A percentile compares a stretch with the other conserved stretches of the same genome.
Evolutionary conservation across 2,888 invertebrate species (phyloP).

Genomic region (Hyalella azteca): DNA sequence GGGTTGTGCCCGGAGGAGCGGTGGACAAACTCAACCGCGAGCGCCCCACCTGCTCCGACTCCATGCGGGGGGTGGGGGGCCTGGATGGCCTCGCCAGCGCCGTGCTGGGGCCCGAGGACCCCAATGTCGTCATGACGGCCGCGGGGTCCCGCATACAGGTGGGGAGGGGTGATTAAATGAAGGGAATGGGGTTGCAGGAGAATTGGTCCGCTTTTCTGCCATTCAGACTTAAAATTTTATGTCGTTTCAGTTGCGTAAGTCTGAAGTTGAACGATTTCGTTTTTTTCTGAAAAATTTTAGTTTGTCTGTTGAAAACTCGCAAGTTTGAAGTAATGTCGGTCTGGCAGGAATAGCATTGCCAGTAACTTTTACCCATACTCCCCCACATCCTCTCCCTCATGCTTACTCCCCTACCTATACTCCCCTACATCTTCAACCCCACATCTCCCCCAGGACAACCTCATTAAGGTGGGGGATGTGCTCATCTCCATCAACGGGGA

Average conservation of each 20-base stretch:
- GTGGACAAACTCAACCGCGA: neutral
- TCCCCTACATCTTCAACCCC: no score
- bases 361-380: no score
- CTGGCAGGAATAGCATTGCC: no score
- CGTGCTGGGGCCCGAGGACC: neutral
- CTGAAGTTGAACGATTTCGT: no score
- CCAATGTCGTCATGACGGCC: neutral
- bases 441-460: neutral
- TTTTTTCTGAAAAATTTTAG: no score
- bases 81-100: neutral
- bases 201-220: no score
- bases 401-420: neutral
- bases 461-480: neutral
- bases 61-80: neutral
- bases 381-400: neutral
- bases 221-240: no score
- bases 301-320: no score
- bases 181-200: neutral
- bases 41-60: neutral
- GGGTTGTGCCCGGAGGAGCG: neutral
- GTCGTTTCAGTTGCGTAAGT: no score
- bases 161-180: neutral
- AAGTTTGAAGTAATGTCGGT: no score
- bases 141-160: neutral
- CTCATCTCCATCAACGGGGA: conserved; percentile 9